Conservation (phyloP, 2,113 vertebrate species). For the Halichoerus grypus region DNA sequence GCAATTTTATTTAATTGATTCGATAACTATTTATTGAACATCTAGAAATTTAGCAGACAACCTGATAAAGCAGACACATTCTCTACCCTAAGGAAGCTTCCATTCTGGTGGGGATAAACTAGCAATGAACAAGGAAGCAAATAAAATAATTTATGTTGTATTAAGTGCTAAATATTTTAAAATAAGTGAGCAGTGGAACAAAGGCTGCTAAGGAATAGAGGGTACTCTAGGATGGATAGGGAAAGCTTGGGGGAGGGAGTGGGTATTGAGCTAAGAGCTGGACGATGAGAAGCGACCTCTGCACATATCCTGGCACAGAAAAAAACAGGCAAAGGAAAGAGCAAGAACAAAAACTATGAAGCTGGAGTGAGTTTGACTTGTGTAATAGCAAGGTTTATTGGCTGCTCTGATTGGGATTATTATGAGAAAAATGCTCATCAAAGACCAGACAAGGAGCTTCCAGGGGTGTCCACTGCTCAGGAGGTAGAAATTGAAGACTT, state of each 20-base stretch:
- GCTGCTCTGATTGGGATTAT: background rate
- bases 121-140: background rate
- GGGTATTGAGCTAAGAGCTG: background rate
- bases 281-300: background rate
- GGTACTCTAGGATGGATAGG: fast-evolving
- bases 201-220: background rate
- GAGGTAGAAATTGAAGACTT: background rate
- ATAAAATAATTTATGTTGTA: background rate
- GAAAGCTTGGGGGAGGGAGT: background rate
- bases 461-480: background rate
- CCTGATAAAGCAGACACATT: background rate
- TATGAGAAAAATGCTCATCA: background rate
- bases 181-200: background rate
- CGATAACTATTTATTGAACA: background rate
- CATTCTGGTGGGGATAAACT: background rate
- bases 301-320: background rate
- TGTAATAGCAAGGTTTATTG: background rate
- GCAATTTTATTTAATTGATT: background rate
- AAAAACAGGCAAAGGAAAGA: background rate
- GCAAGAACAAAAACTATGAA: background rate
- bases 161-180: background rate
- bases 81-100: background rate
- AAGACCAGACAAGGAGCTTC: background rate
- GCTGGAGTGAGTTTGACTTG: background rate
- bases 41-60: background rate